Conservation (phyloP, 2,888 invertebrate species). For the Spodoptera littoralis region DNA sequence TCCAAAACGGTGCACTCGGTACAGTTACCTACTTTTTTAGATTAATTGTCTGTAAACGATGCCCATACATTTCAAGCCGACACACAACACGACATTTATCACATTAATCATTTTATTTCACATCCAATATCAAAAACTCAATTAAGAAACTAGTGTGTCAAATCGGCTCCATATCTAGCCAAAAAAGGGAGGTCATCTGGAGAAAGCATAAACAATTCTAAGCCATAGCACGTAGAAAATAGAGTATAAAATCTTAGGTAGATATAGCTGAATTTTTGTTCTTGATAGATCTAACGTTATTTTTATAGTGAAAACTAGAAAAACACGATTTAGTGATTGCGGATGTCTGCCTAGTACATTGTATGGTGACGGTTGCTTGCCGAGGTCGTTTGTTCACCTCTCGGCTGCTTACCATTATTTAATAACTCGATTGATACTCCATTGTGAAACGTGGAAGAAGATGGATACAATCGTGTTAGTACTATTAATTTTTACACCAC, state of each 20-base stretch:
- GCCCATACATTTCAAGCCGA: conserved; percentile 18
- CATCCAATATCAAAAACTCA: conserved; percentile 43
- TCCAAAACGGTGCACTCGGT: conserved; percentile 10
- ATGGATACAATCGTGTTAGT: too few species aligned
- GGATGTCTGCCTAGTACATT: conserved; percentile 67
- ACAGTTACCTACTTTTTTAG: conserved; percentile 18
- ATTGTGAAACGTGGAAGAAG: background rate
- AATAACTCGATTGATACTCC: conserved; percentile 24
- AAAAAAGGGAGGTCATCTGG: conserved; percentile 48
- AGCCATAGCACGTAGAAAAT: conserved; percentile 2
- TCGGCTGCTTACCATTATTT: conserved; percentile 33
- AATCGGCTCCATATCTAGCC: conserved; percentile 46
- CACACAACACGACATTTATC: conserved; percentile 26
- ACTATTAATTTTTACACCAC: too few species aligned
- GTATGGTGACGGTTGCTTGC: conserved; percentile 69
- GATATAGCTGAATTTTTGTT: conserved; percentile 5
- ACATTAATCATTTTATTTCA: conserved; percentile 38
- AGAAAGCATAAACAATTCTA: conserved; percentile 14
- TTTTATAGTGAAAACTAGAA: conserved; percentile 69
- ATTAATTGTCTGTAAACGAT: conserved; percentile 8
- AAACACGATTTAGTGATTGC: conserved; percentile 74
- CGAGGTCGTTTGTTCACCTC: conserved; percentile 83
- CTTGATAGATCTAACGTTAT: conserved; percentile 58
- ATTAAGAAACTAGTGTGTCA: conserved; percentile 54
- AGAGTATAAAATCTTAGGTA: conserved; percentile 23